A percentile compares a stretch with the other conserved stretches of the same genome.
Evolutionary conservation across 2,113 vertebrate species (phyloP).

Genomic region (Sciurus niger): DNA sequence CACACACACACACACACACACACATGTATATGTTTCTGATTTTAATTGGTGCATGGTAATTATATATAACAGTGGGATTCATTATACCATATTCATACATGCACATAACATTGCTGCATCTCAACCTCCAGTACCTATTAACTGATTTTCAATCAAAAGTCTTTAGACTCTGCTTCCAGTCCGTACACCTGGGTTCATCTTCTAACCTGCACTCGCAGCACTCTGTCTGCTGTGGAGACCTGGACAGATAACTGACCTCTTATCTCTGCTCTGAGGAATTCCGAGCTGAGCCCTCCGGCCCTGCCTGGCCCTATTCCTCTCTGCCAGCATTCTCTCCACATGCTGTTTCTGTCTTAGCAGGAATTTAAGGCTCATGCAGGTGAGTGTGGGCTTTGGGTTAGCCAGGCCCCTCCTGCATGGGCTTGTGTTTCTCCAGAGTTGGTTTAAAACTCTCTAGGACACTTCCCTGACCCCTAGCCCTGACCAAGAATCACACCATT

Average conservation of each 20-base stretch:
- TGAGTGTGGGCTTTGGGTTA: not conserved
- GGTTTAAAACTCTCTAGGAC: not conserved
- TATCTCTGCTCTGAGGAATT: not conserved
- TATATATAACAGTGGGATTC: too few relatives aligned
- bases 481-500: not conserved
- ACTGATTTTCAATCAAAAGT: not conserved
- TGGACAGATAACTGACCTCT: too few relatives aligned
- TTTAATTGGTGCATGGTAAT: too few relatives aligned
- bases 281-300: not conserved
- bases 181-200: not conserved
- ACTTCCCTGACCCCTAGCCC: not conserved
- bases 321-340: not conserved
- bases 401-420: not conserved
- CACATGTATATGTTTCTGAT: too few relatives aligned
- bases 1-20: too few relatives aligned
- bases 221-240: not conserved
- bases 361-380: rapidly evolving
- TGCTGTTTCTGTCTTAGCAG: not conserved
- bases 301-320: rapidly evolving
- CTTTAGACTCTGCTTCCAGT: not conserved
- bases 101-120: too few relatives aligned
- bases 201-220: not conserved
- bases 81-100: too few relatives aligned
- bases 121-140: not conserved
- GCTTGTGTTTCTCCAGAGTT: not conserved